A percentile compares a stretch with the other conserved stretches of the same genome.
phyloP scores from a whole-genome alignment of 2,797 vertebrate species.

The Anguilla pacifica region DNA sequence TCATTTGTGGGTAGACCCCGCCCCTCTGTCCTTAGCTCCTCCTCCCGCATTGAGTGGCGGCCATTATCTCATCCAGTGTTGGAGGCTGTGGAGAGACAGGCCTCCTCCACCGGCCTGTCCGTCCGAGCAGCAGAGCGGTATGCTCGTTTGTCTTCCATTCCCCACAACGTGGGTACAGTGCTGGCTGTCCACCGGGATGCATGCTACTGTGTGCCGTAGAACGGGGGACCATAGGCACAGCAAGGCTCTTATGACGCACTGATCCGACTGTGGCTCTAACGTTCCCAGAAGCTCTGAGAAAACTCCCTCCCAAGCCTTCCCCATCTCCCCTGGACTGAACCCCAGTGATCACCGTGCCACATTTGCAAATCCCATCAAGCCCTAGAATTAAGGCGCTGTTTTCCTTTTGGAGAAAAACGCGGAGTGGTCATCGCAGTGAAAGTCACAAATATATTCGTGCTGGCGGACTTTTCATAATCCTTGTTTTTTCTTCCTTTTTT shows the following conservation, averaged over 20 bases:
- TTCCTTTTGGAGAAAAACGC: neutral
- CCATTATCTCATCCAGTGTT: neutral
- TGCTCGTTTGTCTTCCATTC: too few relatives aligned
- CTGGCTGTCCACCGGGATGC: too few relatives aligned
- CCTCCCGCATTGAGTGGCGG: neutral
- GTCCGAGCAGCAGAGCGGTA: too few relatives aligned
- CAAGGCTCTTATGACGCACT: neutral
- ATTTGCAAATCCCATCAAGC: neutral
- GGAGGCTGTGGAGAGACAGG: neutral
- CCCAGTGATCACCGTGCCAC: neutral
- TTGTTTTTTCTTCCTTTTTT: conserved; percentile 36
- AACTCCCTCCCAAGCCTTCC: neutral
- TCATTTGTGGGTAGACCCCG: neutral
- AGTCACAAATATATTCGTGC: neutral
- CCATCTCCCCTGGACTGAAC: neutral
- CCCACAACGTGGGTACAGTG: too few relatives aligned
- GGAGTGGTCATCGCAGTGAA: neutral
- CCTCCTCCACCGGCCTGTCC: too few relatives aligned
- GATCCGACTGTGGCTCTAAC: neutral
- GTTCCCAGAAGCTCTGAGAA: neutral
- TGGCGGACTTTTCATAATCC: conserved; percentile 17
- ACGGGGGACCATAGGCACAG: too few relatives aligned
- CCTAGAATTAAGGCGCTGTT: neutral
- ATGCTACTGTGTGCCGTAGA: too few relatives aligned
- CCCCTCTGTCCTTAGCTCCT: neutral